Evolutionary conservation across 2,113 vertebrate species (phyloP).

Genomic region (Anhinga rufa): DNA sequence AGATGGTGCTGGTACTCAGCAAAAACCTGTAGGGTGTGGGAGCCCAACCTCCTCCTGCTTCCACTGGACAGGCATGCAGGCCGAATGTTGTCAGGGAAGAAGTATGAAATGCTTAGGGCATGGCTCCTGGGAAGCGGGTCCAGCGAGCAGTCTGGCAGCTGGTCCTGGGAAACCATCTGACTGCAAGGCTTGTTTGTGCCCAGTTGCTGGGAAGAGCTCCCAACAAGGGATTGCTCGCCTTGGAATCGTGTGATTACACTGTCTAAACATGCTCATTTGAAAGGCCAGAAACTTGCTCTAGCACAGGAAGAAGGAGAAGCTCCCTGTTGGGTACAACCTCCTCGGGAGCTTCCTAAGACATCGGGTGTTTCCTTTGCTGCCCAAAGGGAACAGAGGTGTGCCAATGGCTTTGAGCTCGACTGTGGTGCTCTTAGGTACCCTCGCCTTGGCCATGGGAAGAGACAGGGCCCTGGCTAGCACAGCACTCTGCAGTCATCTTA

Average conservation of each 20-base stretch:
- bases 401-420: background rate
- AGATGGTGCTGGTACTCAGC: constrained; percentile 3
- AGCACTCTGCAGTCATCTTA: background rate
- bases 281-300: background rate
- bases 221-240: background rate
- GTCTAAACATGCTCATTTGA: background rate
- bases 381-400: background rate
- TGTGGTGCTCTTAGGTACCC: background rate
- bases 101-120: background rate
- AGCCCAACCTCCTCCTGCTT: background rate
- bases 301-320: background rate
- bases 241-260: background rate
- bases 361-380: background rate
- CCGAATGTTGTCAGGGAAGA: background rate
- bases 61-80: background rate
- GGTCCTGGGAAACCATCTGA: background rate
- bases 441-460: background rate
- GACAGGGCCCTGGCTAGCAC: background rate
- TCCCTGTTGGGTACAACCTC: background rate
- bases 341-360: background rate
- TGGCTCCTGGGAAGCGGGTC: background rate
- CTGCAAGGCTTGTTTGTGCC: background rate
- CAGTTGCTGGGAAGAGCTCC: background rate
- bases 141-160: background rate
- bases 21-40: background rate